These are phyloP conservation scores for Drosophila quadrilineata DNA, from an alignment of 1,140 invertebrate genomes.

Conservation along the genomic window DNA sequence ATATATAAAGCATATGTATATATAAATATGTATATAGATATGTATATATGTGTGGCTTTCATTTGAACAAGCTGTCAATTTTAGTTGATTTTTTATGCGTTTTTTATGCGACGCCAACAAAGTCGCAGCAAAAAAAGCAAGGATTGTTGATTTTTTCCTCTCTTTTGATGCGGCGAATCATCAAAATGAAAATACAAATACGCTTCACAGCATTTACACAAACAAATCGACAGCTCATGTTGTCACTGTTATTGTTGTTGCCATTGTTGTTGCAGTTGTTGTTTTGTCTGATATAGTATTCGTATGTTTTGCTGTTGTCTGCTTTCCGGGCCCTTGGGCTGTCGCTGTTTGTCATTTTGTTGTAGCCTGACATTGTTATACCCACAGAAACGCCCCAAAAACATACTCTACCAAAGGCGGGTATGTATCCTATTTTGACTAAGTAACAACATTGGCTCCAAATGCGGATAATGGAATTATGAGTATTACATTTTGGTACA, in stretches of 20 bases:
- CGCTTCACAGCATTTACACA: conserved; percentile 70
- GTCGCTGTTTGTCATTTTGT: conserved; percentile 70
- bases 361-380: conserved; percentile 71
- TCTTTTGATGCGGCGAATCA: conserved; percentile 36
- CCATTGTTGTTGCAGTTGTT: conserved; percentile 22
- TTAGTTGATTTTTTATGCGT: conserved; percentile 47
- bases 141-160: conserved; percentile 19
- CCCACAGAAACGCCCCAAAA: conserved; percentile 31
- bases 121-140: too few species aligned
- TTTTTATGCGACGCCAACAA: conserved; percentile 38
- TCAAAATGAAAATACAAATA: conserved; percentile 73
- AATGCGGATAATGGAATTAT: too few species aligned
- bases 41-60: conserved; percentile 16
- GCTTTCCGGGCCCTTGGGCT: conserved; percentile 60
- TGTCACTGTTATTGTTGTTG: conserved; percentile 13
- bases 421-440: too few species aligned
- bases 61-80: conserved; percentile 69
- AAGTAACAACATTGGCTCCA: too few species aligned
- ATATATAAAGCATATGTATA: neutral
- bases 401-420: too few species aligned
- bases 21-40: neutral
- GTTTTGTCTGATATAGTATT: conserved; percentile 53
- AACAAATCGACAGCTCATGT: conserved; percentile 62
- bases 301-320: conserved; percentile 43
- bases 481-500: too few species aligned